Evolutionary conservation across 1,140 invertebrate species (phyloP).

Genomic region (Homalodisca vitripennis): DNA sequence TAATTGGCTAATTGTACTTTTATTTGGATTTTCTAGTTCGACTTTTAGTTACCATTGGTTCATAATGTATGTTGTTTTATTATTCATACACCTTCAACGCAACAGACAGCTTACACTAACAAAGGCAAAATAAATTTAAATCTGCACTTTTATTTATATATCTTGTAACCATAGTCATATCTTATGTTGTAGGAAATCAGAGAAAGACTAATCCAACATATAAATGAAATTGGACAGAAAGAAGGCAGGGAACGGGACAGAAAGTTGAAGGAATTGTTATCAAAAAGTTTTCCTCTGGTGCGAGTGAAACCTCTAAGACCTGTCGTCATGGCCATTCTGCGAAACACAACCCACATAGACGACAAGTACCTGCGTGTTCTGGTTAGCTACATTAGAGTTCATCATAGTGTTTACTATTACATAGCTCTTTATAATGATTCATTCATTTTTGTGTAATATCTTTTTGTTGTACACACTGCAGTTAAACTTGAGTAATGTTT

Average conservation of each 20-base stretch:
- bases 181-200: conserved; percentile 64
- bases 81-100: background rate
- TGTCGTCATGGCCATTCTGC: conserved; percentile 93
- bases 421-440: too few relatives aligned
- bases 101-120: too few relatives aligned
- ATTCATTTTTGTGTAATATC: too few relatives aligned
- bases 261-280: conserved; percentile 86
- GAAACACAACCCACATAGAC: conserved; percentile 91
- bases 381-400: too few relatives aligned
- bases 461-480: too few relatives aligned
- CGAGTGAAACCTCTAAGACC: conserved; percentile 88
- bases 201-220: conserved; percentile 84
- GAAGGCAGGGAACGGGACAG: conserved; percentile 76
- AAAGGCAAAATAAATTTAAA: too few relatives aligned
- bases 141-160: conserved; percentile 21
- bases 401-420: too few relatives aligned
- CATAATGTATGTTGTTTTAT: too few relatives aligned
- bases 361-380: conserved; percentile 87
- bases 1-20: conserved; percentile 5
- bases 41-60: background rate
- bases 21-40: background rate
- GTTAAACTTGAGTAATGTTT: too few relatives aligned
- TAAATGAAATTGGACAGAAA: conserved; percentile 82
- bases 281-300: conserved; percentile 92
- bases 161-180: background rate